phyloP scores from a whole-genome alignment of 2,113 vertebrate species.

The Nycticorax nycticorax region DNA sequence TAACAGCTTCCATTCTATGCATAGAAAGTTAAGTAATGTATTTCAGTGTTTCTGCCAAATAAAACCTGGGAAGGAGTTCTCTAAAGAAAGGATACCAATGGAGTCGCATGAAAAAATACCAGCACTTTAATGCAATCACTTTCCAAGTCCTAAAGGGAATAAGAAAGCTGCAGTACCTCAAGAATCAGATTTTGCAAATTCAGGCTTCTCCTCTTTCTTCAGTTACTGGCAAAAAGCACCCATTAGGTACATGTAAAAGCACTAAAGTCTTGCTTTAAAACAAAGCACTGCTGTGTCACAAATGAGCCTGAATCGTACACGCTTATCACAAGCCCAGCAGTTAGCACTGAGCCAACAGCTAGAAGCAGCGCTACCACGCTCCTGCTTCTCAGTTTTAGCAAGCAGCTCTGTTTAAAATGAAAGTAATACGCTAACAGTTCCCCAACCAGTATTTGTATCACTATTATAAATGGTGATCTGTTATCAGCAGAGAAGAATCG shows the following conservation, averaged over 20 bases:
- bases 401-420: background rate
- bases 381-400: background rate
- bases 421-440: background rate
- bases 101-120: background rate
- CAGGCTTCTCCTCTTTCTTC: constrained; percentile 15
- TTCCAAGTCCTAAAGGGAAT: background rate
- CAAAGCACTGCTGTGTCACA: background rate
- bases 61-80: constrained; percentile 40
- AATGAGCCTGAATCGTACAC: background rate
- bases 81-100: constrained; percentile 15
- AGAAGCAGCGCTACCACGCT: background rate
- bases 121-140: constrained; percentile 15
- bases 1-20: constrained; percentile 20
- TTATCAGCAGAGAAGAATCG: background rate
- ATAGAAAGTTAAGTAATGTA: constrained; percentile 13
- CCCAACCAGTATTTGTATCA: background rate
- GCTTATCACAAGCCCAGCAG: background rate
- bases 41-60: constrained; percentile 29
- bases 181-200: constrained; percentile 38
- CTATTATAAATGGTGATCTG: background rate
- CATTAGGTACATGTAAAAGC: constrained; percentile 7
- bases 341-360: background rate
- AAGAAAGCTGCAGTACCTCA: background rate
- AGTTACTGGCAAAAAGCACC: constrained; percentile 18
- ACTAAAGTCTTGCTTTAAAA: background rate